These are phyloP conservation scores for Apodemus speciosus DNA, from an alignment of 2,113 vertebrate genomes.

Conservation along the genomic window DNA sequence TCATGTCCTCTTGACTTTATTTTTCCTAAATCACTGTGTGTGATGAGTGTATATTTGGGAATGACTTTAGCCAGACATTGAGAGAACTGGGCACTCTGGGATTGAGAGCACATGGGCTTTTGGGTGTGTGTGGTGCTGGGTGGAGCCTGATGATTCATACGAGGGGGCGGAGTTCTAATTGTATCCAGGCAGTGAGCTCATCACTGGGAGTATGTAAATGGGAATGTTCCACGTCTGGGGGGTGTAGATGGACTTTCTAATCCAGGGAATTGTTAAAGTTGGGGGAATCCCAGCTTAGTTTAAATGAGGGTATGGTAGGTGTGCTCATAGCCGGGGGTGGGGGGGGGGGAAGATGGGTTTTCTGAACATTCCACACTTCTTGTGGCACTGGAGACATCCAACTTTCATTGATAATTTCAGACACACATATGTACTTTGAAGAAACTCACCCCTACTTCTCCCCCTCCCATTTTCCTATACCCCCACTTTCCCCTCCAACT, in stretches of 20 bases:
- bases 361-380: neutral
- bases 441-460: too few relatives aligned
- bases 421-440: neutral
- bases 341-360: neutral
- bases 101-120: neutral
- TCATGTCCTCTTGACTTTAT: neutral
- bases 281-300: neutral
- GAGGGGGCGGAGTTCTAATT: neutral
- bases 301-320: too few relatives aligned
- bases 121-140: neutral
- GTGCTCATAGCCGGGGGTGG: too few relatives aligned
- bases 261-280: neutral
- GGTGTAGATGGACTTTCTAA: neutral
- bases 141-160: neutral
- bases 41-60: neutral
- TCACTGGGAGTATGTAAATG: neutral
- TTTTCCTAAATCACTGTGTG: neutral
- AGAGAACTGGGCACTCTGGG: neutral
- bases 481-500: too few relatives aligned
- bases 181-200: neutral
- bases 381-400: neutral
- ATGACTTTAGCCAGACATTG: neutral
- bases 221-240: accelerated
- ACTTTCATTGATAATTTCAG: neutral
- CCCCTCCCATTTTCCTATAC: neutral